These are phyloP conservation scores for Drosophila equinoxialis DNA, from an alignment of 1,140 invertebrate genomes.

Conservation along the genomic window DNA sequence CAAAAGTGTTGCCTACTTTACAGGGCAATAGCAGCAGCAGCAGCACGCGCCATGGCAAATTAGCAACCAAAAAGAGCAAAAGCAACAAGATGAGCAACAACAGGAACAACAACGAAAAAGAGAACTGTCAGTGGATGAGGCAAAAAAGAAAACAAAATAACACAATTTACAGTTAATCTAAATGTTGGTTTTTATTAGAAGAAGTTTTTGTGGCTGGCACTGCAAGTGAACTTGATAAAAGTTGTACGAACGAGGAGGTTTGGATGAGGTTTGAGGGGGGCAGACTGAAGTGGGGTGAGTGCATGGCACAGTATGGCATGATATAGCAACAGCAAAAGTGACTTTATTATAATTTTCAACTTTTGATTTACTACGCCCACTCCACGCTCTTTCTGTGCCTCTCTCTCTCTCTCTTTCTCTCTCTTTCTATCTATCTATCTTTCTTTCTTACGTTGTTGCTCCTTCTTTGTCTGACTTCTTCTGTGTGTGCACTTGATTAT, in stretches of 20 bases:
- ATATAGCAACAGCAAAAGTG: conserved; percentile 74
- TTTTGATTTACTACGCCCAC: conserved; percentile 74
- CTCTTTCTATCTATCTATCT: background rate
- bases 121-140: conserved; percentile 55
- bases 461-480: conserved; percentile 8
- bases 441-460: conserved; percentile 4
- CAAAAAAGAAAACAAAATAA: conserved; percentile 69
- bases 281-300: background rate
- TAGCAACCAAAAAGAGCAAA: conserved; percentile 40
- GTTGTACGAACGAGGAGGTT: conserved; percentile 42
- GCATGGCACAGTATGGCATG: conserved; percentile 28
- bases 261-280: background rate
- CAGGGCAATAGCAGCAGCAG: conserved; percentile 23
- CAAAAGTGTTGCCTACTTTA: conserved; percentile 77
- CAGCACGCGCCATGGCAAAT: conserved; percentile 60
- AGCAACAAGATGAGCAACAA: conserved; percentile 24
- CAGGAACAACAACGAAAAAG: conserved; percentile 32
- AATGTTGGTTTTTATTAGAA: conserved; percentile 80
- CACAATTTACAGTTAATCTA: conserved; percentile 82
- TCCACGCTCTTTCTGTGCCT: background rate
- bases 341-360: conserved; percentile 82
- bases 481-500: conserved; percentile 40
- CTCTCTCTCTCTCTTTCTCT: background rate
- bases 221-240: conserved; percentile 78
- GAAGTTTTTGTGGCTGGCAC: conserved; percentile 73